Evolutionary conservation across 2,797 vertebrate species (phyloP).

Genomic region (Pyrocephalus nanus): DNA sequence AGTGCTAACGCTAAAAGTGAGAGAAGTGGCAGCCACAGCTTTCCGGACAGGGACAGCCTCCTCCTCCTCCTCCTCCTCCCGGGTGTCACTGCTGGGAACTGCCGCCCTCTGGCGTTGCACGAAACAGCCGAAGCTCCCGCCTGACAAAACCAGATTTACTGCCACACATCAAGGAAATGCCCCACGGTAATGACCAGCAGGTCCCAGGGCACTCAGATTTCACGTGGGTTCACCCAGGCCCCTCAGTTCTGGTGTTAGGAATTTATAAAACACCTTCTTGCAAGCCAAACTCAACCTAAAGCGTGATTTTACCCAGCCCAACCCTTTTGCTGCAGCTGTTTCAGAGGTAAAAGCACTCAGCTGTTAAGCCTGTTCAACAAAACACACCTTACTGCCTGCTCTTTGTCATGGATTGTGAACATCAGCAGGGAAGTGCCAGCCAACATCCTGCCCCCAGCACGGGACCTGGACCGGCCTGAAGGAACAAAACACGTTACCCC

Average conservation of each 20-base stretch:
- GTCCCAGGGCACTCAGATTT: not conserved
- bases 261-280: not conserved
- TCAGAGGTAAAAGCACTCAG: not conserved
- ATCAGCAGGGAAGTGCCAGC: not conserved
- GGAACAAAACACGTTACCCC: not conserved
- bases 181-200: not conserved
- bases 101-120: constrained; percentile 55
- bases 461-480: not conserved
- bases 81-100: not conserved
- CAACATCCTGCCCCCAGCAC: not conserved
- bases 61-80: not conserved
- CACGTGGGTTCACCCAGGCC: not conserved
- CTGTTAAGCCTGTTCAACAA: not conserved
- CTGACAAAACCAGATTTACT: not conserved
- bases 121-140: accelerated
- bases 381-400: not conserved
- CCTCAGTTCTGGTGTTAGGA: accelerated
- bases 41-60: not conserved
- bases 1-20: not conserved
- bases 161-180: not conserved
- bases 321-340: too few species aligned
- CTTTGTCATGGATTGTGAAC: not conserved
- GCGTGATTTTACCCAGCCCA: not conserved
- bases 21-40: not conserved
- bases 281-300: not conserved